Conservation (phyloP, 2,888 invertebrate species). For the Deilephila elpenor region DNA sequence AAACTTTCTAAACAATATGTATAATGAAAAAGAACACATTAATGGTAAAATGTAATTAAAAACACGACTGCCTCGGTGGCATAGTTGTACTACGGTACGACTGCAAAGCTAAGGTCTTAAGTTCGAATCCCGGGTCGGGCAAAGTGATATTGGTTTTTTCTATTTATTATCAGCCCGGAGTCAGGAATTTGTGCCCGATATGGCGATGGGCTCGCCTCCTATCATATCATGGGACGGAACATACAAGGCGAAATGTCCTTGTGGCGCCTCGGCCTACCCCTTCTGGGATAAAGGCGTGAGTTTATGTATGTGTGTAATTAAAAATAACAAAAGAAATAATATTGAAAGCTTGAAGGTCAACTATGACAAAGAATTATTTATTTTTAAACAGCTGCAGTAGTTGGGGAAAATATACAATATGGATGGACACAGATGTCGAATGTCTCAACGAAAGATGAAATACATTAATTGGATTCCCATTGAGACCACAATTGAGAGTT, state of each 20-base stretch:
- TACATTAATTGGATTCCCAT: not conserved
- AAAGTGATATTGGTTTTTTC: too few species aligned
- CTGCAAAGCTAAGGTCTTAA: too few species aligned
- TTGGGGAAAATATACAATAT: not conserved
- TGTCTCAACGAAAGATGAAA: not conserved
- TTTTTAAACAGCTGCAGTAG: slow-evolving; percentile 2
- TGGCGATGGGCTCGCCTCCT: too few species aligned
- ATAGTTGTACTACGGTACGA: too few species aligned
- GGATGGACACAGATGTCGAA: not conserved
- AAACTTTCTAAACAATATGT: not conserved
- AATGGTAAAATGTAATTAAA: not conserved
- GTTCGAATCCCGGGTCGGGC: too few species aligned
- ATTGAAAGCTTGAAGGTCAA: not conserved
- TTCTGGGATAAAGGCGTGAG: too few species aligned
- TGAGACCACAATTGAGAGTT: not conserved
- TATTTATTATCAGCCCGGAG: too few species aligned
- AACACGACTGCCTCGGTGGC: too few species aligned
- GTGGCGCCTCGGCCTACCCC: too few species aligned
- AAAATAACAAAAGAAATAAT: not conserved
- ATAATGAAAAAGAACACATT: not conserved
- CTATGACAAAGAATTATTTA: not conserved
- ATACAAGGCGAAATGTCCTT: too few species aligned
- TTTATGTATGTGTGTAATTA: not conserved
- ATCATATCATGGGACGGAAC: too few species aligned
- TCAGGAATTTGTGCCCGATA: too few species aligned